Evolutionary conservation across 2,888 invertebrate genomes (phyloP), one percentile per base, ranked within the genome.

Genomic region (Calliphora vomitoria): DNA sequence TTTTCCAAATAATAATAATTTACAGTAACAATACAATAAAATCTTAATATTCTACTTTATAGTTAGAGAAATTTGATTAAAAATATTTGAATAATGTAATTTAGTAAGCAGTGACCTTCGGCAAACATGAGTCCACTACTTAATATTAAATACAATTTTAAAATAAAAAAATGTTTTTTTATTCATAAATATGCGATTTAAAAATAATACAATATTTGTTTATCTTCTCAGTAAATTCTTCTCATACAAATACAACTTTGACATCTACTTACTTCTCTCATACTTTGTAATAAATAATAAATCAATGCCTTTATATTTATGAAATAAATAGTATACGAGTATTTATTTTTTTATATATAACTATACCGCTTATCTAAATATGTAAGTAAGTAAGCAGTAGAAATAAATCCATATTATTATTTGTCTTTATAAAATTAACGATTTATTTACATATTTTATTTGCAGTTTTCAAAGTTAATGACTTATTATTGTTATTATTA

Each of bases 381-480:
- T 25, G 18, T 66, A 41, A 38, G 38, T 13, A 47, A n/a, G n/a
- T 20, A 35, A 81, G 53, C 53, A 53, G 72, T 55, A 31, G 69
- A 31, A 55, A 76, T 44, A 71, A 13, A 44, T 13, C 10, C 44
- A 44, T 13, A 11, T 62, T 83, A 47, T 64, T 53, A 20, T 71
- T 76, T 8, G 4, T 55, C 35, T 68, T 76, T 69, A 53, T 62
- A 69, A 47, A n/a, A 55, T 78, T 38, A 13, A 62, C 50, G 50
- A 60, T 64, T 81, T 78, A 78, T 86, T 72, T 82, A 75, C 62
- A 80, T 84, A 72, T 72, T 81, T 84, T 81, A 84, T 87, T 84
- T 87, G 87, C 84, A 76, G 38, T 84, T 81, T 80, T 60, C 44
- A 80, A 87, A 81, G 84, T 87, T 87, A 83, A 81, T 87, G 84